Evolutionary conservation across 2,113 vertebrate genomes (phyloP).

Genomic region (Poecilia latipinna): DNA sequence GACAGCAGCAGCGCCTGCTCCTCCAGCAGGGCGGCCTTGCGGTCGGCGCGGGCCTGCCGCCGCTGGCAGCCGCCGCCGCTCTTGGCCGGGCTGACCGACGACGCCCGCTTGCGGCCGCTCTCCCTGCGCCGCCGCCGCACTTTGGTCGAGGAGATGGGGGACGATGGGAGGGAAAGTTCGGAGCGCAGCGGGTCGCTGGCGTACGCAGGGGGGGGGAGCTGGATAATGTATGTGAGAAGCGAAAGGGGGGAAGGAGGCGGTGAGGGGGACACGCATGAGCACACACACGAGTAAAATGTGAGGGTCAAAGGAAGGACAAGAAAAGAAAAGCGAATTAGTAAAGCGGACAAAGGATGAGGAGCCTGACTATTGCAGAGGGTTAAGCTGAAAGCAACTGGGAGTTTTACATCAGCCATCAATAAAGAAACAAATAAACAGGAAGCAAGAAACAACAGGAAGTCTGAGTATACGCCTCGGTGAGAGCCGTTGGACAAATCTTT

Average conservation of each 20-base stretch:
- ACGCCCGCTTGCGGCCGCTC: constrained; percentile 73
- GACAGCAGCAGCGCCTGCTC: constrained; percentile 84
- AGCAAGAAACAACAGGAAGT: constrained; percentile 23
- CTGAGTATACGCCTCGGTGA: constrained; percentile 2
- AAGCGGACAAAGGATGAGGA: constrained; percentile 78
- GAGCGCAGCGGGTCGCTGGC: constrained; percentile 80
- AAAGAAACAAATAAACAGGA: constrained; percentile 28
- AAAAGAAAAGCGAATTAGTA: constrained; percentile 95
- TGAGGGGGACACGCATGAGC: constrained; percentile 67
- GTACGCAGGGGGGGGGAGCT: constrained; percentile 80
- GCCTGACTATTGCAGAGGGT: constrained; percentile 60
- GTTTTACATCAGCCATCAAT: constrained; percentile 47
- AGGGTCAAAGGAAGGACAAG: constrained; percentile 89
- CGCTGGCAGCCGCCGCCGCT: constrained; percentile 65
- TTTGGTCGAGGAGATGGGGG: constrained; percentile 82
- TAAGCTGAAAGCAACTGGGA: constrained; percentile 68
- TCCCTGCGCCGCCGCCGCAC: constrained; percentile 90
- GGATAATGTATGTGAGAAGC: constrained; percentile 61
- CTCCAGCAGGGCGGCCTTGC: constrained; percentile 80
- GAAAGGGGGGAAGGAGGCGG: constrained; percentile 41
- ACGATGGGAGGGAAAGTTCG: constrained; percentile 81
- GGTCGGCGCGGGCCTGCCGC: constrained; percentile 77
- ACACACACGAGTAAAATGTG: constrained; percentile 84
- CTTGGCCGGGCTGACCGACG: constrained; percentile 74
- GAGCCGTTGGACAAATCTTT: constrained; percentile 43